Evolutionary conservation across 92 coral and sea anemone genomes (phyloP).

Genomic region (Porites rus): DNA sequence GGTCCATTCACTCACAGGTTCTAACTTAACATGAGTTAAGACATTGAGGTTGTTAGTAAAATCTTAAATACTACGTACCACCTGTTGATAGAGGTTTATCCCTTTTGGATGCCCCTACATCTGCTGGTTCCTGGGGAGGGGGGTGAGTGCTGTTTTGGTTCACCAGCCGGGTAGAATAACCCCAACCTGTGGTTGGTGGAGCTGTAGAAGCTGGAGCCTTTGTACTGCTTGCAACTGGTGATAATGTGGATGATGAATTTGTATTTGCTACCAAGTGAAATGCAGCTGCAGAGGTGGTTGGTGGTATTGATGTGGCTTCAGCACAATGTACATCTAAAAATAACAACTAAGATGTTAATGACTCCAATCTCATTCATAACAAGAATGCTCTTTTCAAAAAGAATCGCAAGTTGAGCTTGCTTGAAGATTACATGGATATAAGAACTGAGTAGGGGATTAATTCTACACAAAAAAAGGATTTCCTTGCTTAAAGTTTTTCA

Average conservation of each 20-base stretch:
- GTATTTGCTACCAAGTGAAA: too few species aligned
- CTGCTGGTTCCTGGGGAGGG: background rate
- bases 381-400: too few species aligned
- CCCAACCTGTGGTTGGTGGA: background rate
- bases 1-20: too few species aligned
- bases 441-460: background rate
- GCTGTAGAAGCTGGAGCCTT: background rate
- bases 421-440: background rate
- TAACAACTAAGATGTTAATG: too few species aligned
- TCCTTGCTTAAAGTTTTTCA: too few species aligned
- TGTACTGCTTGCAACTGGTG: background rate
- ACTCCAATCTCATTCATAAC: too few species aligned
- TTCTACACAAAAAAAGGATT: too few species aligned
- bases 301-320: background rate
- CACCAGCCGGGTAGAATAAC: background rate
- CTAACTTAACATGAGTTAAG: too few species aligned
- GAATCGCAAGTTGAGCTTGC: too few species aligned
- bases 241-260: background rate
- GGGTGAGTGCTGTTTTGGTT: background rate
- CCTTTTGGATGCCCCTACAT: background rate
- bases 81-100: background rate
- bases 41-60: too few species aligned
- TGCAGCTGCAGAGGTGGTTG: background rate
- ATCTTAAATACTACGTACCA: background rate
- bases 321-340: constrained; percentile 19